phyloP scores from a whole-genome alignment of 2,113 vertebrate species.

The Passer montanus region DNA sequence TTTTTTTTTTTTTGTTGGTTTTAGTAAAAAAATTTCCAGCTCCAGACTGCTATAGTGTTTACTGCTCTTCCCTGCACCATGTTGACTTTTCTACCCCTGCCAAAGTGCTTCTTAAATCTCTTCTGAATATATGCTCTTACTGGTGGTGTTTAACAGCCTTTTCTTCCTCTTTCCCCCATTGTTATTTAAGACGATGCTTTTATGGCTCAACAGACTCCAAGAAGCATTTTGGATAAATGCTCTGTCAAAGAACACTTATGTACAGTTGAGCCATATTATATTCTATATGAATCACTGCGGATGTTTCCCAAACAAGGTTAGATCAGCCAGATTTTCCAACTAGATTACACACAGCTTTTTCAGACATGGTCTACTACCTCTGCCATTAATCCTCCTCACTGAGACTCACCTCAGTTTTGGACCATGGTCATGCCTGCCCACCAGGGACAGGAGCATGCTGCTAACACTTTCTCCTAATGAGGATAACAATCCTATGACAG shows the following conservation, averaged over 20 bases:
- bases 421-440: background rate
- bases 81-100: background rate
- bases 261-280: constrained; percentile 19
- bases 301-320: constrained; percentile 36
- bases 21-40: background rate
- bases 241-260: constrained; percentile 52
- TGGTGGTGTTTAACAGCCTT: background rate
- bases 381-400: background rate
- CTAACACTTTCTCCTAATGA: constrained; percentile 35
- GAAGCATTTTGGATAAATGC: constrained; percentile 45
- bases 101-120: constrained; percentile 22
- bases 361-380: constrained; percentile 7
- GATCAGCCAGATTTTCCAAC: constrained; percentile 49
- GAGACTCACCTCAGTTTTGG: constrained; percentile 27
- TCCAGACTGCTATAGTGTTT: background rate
- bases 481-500: constrained; percentile 2
- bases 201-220: constrained; percentile 44
- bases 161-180: background rate
- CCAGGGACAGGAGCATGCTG: constrained; percentile 22
- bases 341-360: constrained; percentile 21
- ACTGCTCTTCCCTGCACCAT: background rate
- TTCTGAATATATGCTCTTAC: background rate
- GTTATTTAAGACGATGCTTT: constrained; percentile 39
- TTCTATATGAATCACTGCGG: background rate
- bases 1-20: background rate